A percentile compares a stretch with the other conserved stretches of the same genome.
These are phyloP conservation scores for Cryptus armator DNA, from an alignment of 2,888 invertebrate genomes.

Conservation along the genomic window DNA sequence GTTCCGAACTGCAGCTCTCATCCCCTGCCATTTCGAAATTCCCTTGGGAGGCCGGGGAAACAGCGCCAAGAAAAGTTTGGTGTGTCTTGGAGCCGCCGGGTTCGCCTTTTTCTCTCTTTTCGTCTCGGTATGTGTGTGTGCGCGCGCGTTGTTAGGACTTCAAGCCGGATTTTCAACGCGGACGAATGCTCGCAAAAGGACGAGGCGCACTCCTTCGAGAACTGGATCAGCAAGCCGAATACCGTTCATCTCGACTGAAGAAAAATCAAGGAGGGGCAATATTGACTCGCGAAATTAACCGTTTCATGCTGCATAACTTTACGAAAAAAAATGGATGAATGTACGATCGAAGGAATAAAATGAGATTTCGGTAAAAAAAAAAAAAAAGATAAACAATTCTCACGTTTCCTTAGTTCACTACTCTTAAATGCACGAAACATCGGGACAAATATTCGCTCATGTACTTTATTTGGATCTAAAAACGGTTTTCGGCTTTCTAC, in stretches of 20 bases:
- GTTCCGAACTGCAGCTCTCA: constrained; percentile 19
- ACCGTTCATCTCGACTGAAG: constrained; percentile 62
- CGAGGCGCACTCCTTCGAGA: constrained; percentile 26
- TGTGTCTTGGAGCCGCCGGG: constrained; percentile 31
- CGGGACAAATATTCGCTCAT: too few species aligned
- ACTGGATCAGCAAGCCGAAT: constrained; percentile 47
- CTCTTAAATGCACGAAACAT: too few species aligned
- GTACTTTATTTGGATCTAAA: constrained; percentile 4
- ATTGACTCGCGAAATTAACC: constrained; percentile 71
- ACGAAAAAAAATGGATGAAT: constrained; percentile 1
- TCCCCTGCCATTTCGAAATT: constrained; percentile 19
- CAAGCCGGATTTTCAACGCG: constrained; percentile 50
- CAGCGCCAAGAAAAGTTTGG: constrained; percentile 66
- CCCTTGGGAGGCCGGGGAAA: constrained; percentile 24
- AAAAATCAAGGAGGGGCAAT: constrained; percentile 68
- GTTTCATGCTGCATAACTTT: constrained; percentile 43
- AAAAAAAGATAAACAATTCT: not conserved
- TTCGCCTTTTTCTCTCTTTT: constrained; percentile 1
- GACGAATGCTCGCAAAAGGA: constrained; percentile 57
- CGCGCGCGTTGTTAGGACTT: constrained; percentile 22
- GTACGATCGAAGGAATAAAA: constrained; percentile 14
- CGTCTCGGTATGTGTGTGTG: constrained; percentile 9
- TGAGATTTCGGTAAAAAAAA: not conserved
- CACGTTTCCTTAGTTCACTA: too few species aligned
- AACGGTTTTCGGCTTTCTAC: not conserved